These are phyloP conservation scores for Chionodraco myersi DNA, from an alignment of 2,113 vertebrate species.

Conservation along the genomic window DNA sequence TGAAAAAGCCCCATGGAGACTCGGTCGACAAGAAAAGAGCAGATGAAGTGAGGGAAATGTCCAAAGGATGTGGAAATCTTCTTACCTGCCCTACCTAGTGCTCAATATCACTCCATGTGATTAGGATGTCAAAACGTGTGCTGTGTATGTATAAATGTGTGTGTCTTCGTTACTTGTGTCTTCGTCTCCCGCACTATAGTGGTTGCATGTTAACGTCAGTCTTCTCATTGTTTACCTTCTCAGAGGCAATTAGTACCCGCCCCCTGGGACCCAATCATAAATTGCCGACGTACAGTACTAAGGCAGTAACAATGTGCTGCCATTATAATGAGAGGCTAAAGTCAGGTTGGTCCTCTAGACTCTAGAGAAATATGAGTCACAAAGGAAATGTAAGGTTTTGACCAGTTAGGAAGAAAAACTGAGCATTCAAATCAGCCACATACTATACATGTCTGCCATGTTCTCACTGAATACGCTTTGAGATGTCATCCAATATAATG, in stretches of 20 bases:
- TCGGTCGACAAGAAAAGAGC: slow-evolving; percentile 16
- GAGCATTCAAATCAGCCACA: slow-evolving; percentile 6
- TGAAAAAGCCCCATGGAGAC: slow-evolving; percentile 50
- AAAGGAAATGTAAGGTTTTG: slow-evolving; percentile 35
- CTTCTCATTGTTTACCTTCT: slow-evolving; percentile 57
- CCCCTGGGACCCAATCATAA: slow-evolving; percentile 60
- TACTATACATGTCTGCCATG: neutral
- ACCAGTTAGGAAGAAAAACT: slow-evolving; percentile 17
- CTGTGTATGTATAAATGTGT: slow-evolving; percentile 14
- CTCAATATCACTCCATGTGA: slow-evolving; percentile 34
- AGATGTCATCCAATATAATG: neutral
- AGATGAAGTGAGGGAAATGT: slow-evolving; percentile 24
- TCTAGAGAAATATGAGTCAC: slow-evolving; percentile 46
- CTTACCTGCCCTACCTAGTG: slow-evolving; percentile 18
- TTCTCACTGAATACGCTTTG: neutral
- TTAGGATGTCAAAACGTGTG: neutral
- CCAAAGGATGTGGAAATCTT: slow-evolving; percentile 16
- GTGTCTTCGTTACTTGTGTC: slow-evolving; percentile 7
- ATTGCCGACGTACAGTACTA: slow-evolving; percentile 31
- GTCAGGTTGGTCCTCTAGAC: slow-evolving; percentile 51
- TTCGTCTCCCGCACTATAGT: neutral
- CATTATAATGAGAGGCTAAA: slow-evolving; percentile 60
- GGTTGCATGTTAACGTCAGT: slow-evolving; percentile 18
- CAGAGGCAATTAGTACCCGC: slow-evolving; percentile 48
- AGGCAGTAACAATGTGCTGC: slow-evolving; percentile 43